A percentile compares a stretch with the other conserved stretches of the same genome.
phyloP scores from a whole-genome alignment of 2,888 invertebrate genomes.

The Lycaena phlaeas region DNA sequence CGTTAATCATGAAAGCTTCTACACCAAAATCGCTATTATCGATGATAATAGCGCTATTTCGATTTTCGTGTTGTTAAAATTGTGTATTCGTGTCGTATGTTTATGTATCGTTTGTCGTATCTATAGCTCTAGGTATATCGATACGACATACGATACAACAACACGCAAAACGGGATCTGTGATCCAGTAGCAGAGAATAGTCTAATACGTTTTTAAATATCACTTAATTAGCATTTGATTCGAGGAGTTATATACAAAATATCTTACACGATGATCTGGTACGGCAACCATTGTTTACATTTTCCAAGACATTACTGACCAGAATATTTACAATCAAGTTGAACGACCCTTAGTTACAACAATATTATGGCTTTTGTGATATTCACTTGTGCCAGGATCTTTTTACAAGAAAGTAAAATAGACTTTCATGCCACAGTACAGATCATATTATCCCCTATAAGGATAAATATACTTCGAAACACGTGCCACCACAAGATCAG shows the following conservation, averaged over 20 bases:
- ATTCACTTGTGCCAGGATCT: not conserved
- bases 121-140: too few relatives aligned
- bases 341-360: not conserved
- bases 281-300: not conserved
- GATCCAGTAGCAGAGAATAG: too few relatives aligned
- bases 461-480: not conserved
- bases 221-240: too few relatives aligned
- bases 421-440: not conserved
- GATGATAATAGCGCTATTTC: too few relatives aligned
- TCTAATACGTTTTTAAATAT: too few relatives aligned
- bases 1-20: too few relatives aligned
- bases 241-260: not conserved
- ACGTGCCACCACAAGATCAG: constrained; percentile 7
- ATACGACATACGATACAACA: too few relatives aligned
- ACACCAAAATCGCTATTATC: too few relatives aligned
- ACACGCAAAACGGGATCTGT: too few relatives aligned
- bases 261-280: not conserved
- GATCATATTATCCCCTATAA: not conserved
- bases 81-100: too few relatives aligned
- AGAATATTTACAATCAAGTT: not conserved
- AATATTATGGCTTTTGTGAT: not conserved
- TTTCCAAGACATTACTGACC: not conserved
- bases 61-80: too few relatives aligned
- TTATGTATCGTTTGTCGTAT: too few relatives aligned
- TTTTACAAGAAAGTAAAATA: not conserved